A percentile compares a stretch with the other conserved stretches of the same genome.
Evolutionary conservation across 2,797 vertebrate genomes (phyloP).

Genomic region (Aldrovandia affinis): DNA sequence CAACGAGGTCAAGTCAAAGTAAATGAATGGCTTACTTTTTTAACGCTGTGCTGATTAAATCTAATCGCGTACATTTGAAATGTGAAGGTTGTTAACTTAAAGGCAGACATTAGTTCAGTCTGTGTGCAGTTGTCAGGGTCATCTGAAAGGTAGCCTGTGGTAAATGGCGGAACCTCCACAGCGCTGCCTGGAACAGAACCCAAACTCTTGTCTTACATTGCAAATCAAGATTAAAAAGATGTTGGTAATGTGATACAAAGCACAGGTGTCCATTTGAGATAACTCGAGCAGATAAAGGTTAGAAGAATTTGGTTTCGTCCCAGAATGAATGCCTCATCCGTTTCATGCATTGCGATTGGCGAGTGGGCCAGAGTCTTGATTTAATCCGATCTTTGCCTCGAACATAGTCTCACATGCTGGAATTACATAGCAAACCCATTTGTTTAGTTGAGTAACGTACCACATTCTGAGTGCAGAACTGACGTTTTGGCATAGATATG

Average conservation of each 20-base stretch:
- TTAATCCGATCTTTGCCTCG: background rate
- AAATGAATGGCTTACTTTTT: no score
- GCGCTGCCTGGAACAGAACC: background rate
- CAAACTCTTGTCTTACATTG: conserved; percentile 5
- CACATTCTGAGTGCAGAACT: background rate
- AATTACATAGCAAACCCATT: background rate
- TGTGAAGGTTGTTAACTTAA: no score
- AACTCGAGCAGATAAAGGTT: background rate
- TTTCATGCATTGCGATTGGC: background rate
- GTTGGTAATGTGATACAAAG: background rate
- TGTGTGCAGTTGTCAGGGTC: background rate
- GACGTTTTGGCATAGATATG: background rate
- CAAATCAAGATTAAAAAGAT: conserved; percentile 2
- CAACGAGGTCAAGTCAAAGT: no score
- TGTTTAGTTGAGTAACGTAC: background rate
- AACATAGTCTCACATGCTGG: background rate
- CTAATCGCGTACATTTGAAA: no score
- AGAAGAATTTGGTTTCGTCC: background rate
- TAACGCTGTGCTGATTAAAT: no score
- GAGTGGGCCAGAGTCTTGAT: background rate
- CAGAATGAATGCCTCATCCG: background rate
- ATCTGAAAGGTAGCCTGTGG: background rate
- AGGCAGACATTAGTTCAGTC: no score
- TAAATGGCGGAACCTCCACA: background rate
- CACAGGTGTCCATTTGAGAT: background rate